phyloP scores from a whole-genome alignment of 2,888 invertebrate species.

The Meteorus cinctellus region DNA sequence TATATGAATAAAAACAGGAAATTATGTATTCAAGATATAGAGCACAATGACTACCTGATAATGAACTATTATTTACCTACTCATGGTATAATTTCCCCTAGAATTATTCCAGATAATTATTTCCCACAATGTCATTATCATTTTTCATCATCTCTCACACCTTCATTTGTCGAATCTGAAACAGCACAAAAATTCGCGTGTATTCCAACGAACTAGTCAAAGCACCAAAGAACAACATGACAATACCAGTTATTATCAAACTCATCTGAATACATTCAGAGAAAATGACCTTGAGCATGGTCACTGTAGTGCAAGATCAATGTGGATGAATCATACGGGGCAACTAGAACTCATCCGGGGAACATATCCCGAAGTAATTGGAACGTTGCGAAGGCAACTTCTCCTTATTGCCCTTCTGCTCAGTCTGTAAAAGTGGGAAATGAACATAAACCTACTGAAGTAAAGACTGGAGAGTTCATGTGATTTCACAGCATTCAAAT shows the following conservation, averaged over 20 bases:
- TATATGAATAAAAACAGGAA: conserved; percentile 47
- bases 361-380: conserved; percentile 44
- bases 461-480: no score
- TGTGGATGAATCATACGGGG: conserved; percentile 45
- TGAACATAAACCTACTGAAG: no score
- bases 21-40: conserved; percentile 50
- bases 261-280: neutral
- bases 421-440: no score
- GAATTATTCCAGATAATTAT: neutral
- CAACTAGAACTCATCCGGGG: conserved; percentile 53
- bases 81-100: neutral
- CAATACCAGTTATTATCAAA: no score
- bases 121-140: neutral
- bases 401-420: conserved; percentile 16
- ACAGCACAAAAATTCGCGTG: neutral
- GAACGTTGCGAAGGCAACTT: neutral
- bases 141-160: neutral
- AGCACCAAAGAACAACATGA: no score
- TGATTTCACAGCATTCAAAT: no score
- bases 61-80: neutral
- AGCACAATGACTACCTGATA: neutral
- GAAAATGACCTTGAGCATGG: neutral
- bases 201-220: neutral
- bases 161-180: no score
- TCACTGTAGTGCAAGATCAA: conserved; percentile 1